Evolutionary conservation across 2,113 vertebrate species (phyloP).

Genomic region (Lasiurus cinereus): DNA sequence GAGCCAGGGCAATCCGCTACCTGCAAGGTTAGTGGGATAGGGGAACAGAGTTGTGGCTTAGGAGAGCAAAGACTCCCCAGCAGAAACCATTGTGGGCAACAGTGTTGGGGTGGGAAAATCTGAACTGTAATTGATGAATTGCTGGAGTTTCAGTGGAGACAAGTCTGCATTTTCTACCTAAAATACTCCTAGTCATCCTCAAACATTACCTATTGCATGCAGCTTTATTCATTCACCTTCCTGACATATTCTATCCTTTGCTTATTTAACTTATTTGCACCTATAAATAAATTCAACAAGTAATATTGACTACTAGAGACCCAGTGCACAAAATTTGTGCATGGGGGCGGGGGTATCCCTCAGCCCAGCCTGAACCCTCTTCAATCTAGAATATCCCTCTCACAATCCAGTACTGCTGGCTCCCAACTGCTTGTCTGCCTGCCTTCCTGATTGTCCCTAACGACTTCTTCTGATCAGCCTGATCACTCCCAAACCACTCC

Average conservation of each 20-base stretch:
- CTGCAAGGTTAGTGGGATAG: background rate
- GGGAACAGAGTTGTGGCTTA: background rate
- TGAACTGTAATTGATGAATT: background rate
- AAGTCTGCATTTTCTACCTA: background rate
- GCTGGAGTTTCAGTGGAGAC: background rate
- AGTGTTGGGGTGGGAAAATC: background rate
- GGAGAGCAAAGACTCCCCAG: background rate
- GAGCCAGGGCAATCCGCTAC: background rate
- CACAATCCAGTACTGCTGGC: no score
- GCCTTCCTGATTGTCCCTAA: no score
- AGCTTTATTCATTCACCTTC: constrained; percentile 21
- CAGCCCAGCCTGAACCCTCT: no score
- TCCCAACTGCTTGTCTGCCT: no score
- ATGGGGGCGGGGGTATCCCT: no score
- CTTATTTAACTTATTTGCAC: background rate
- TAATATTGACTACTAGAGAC: background rate
- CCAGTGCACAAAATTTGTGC: no score
- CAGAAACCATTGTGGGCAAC: background rate
- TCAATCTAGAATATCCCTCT: no score
- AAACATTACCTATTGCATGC: background rate
- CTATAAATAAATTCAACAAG: constrained; percentile 24
- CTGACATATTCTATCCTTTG: background rate
- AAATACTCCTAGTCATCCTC: background rate
- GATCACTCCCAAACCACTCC: no score
- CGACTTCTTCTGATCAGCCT: no score